Evolutionary conservation across 2,797 vertebrate species (phyloP).

Genomic region (Crenichthys baileyi): DNA sequence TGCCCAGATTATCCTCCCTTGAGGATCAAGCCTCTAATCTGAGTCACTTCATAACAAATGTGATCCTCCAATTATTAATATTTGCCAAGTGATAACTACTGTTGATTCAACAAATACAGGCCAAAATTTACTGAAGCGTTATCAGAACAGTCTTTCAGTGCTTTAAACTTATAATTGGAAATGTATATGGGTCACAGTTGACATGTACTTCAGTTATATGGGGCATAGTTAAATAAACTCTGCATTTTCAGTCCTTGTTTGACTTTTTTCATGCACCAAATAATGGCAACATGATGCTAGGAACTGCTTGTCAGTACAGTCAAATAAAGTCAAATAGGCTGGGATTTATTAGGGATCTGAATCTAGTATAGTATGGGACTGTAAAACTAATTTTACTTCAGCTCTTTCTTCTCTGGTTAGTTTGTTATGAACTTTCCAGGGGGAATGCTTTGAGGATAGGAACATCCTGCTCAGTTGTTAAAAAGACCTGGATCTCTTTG

Average conservation of each 20-base stretch:
- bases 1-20: constrained; percentile 20
- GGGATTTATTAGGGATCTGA: background rate
- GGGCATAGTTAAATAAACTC: too few relatives aligned
- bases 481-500: too few relatives aligned
- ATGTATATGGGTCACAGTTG: background rate
- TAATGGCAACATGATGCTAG: background rate
- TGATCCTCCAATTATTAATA: constrained; percentile 54
- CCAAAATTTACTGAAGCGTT: constrained; percentile 15
- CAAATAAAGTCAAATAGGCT: background rate
- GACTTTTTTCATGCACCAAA: background rate
- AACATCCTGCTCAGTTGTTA: background rate
- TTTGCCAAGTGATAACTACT: constrained; percentile 31
- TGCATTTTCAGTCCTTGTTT: too few relatives aligned
- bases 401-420: background rate
- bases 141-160: constrained; percentile 18
- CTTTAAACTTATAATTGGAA: constrained; percentile 1
- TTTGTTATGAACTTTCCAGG: background rate
- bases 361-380: background rate
- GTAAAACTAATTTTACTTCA: background rate
- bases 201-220: background rate
- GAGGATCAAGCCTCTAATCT: constrained; percentile 32
- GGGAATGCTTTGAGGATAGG: background rate
- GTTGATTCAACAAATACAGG: constrained; percentile 41
- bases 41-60: constrained; percentile 43
- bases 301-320: too few relatives aligned